Base-by-base conservation (phyloP, 2,888 invertebrate genomes). In the Pandemis heparana region DNA sequence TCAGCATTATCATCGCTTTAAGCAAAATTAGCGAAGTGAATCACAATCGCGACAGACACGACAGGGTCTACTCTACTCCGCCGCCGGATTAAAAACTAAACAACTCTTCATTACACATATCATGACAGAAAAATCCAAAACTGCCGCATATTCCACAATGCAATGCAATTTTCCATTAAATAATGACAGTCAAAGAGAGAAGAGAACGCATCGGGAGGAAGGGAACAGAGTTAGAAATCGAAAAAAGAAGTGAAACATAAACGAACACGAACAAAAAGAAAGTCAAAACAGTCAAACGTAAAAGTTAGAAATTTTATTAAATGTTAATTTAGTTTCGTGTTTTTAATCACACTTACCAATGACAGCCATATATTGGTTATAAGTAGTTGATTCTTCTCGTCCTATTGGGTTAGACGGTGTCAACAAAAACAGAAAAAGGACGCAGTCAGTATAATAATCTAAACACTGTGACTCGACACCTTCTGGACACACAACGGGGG, bases 311-410 rank as follows among this genome's bases (percentile, higher is more conserved):
- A 87, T 93, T 94, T 93, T 92, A 88, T 88, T 80, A 84, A 92
- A 89, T 92, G 88, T 90, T 91, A 93, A 91, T 94, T 94, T 94
- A 94, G 86, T 84, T 95, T 94, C 87, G 90, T 82, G 87, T 88
- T 89, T 92, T 94, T 94, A 92, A 87, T 90, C 91, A 95, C 96
- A 97, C 97, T 97, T 97, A 97, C 97, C 97, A 97, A 97, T 96
- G 97, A 97, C 96, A 97, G 97, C 98, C 98, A 98, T 96, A 97
- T 97, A 96, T 98, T 98, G 96, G 97, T 97, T 95, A 97, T 97
- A 96, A 98, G 97, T 96, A 97, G 97, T 96, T 98, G 98, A 96
- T 98, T 98, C 97, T 98, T 98, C 97, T 98, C 97, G 96, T 98
- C 97, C 97, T 97, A 97, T 96, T 92, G 93, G 93, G 96, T 96